A percentile compares a stretch with the other conserved stretches of the same genome.
phyloP scores from a whole-genome alignment of 2,113 vertebrate genomes.

The Egretta garzetta region DNA sequence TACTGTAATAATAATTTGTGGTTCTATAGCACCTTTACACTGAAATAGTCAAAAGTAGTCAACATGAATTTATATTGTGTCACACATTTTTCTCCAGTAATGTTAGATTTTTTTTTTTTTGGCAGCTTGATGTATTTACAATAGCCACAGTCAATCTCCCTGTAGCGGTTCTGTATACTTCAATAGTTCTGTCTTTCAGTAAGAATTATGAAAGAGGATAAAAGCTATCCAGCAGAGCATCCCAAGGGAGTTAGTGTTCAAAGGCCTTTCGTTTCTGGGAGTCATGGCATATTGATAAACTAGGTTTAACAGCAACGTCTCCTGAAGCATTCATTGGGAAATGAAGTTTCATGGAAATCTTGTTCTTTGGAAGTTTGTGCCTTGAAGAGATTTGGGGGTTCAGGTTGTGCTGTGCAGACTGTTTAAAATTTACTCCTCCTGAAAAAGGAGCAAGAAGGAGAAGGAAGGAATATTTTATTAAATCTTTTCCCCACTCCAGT shows the following conservation, averaged over 20 bases:
- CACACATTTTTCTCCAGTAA: background rate
- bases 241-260: background rate
- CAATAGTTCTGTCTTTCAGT: background rate
- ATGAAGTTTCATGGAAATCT: rapidly evolving
- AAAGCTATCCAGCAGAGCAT: background rate
- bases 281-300: background rate
- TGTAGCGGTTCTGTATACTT: background rate
- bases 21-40: background rate
- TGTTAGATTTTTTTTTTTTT: background rate
- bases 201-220: background rate
- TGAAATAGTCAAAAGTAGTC: background rate
- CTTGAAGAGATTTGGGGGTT: background rate
- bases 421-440: background rate
- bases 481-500: background rate
- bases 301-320: background rate
- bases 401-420: background rate
- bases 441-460: background rate
- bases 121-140: background rate
- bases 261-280: background rate
- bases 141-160: background rate
- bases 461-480: background rate
- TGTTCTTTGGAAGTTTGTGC: background rate
- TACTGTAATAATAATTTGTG: background rate
- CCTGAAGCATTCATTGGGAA: rapidly evolving
- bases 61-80: background rate